Evolutionary conservation across 2,797 vertebrate species (phyloP).

Genomic region (Hapalemur alaotrensis): DNA sequence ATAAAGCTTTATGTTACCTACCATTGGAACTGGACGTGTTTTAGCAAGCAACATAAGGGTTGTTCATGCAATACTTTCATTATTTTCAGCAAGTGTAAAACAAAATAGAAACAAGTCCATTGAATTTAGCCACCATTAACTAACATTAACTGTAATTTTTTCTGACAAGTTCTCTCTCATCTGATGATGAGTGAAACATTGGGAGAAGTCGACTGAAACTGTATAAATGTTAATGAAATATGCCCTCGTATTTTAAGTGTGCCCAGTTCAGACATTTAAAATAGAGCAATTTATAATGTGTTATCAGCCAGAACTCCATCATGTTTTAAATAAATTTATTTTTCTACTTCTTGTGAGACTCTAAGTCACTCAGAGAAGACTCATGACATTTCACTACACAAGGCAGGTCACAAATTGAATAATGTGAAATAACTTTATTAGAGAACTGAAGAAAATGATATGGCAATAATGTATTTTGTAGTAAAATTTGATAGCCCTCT

Average conservation of each 20-base stretch:
- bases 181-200: conserved; percentile 78
- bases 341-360: conserved; percentile 73
- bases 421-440: conserved; percentile 78
- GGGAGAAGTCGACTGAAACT: conserved; percentile 80
- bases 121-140: conserved; percentile 80
- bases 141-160: conserved; percentile 83
- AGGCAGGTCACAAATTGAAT: conserved; percentile 67
- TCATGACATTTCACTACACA: conserved; percentile 67
- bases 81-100: conserved; percentile 80
- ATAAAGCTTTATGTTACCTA: conserved; percentile 84
- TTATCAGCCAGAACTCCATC: conserved; percentile 79
- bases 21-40: conserved; percentile 74
- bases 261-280: conserved; percentile 82
- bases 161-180: conserved; percentile 82
- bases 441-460: conserved; percentile 72
- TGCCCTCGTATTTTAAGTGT: conserved; percentile 79
- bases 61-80: conserved; percentile 83
- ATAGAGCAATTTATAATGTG: conserved; percentile 81
- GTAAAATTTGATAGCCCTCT: conserved; percentile 75
- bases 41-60: conserved; percentile 79
- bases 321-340: conserved; percentile 81
- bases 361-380: conserved; percentile 78
- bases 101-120: conserved; percentile 81
- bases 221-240: conserved; percentile 82
- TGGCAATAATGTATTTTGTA: conserved; percentile 62